A percentile compares a stretch with the other conserved stretches of the same genome.
Evolutionary conservation across 2,888 invertebrate species (phyloP).

Genomic region (Tetheella fluctuosa): DNA sequence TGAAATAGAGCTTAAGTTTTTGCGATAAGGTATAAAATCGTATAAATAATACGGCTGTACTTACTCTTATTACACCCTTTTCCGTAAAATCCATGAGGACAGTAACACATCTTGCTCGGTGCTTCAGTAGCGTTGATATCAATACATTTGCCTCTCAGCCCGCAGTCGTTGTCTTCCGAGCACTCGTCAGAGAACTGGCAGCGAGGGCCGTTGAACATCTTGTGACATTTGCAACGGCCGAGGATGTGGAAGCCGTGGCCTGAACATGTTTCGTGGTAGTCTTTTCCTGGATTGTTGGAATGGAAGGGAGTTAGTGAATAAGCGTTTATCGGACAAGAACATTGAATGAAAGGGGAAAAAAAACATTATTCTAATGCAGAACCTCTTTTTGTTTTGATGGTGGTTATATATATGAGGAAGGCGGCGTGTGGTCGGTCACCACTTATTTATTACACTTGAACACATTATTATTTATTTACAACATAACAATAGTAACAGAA

Average conservation of each 20-base stretch:
- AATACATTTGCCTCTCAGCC: conserved; percentile 92
- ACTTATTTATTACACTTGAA: too few relatives aligned
- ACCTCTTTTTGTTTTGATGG: too few relatives aligned
- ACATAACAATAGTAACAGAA: too few relatives aligned
- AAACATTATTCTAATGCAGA: too few relatives aligned
- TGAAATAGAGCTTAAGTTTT: too few relatives aligned
- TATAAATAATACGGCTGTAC: conserved; percentile 35
- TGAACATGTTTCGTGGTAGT: conserved; percentile 93
- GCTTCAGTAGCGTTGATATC: conserved; percentile 91
- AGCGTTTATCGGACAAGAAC: too few relatives aligned
- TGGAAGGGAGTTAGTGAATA: not conserved
- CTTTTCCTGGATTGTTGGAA: conserved; percentile 83
- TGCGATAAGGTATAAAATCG: too few relatives aligned
- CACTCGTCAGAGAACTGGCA: conserved; percentile 97
- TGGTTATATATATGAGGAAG: too few relatives aligned
- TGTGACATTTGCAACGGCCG: conserved; percentile 91
- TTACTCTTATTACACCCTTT: conserved; percentile 92
- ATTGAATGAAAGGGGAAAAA: too few relatives aligned
- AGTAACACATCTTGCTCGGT: conserved; percentile 94
- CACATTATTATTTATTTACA: too few relatives aligned
- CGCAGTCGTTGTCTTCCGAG: conserved; percentile 92
- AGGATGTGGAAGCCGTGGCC: conserved; percentile 92
- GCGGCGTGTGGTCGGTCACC: too few relatives aligned
- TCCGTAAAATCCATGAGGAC: conserved; percentile 95
- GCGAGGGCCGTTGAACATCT: conserved; percentile 90